A percentile compares a stretch with the other conserved stretches of the same genome.
Conservation (phyloP, 2,113 vertebrate genomes). For the Oreochromis niloticus region DNA sequence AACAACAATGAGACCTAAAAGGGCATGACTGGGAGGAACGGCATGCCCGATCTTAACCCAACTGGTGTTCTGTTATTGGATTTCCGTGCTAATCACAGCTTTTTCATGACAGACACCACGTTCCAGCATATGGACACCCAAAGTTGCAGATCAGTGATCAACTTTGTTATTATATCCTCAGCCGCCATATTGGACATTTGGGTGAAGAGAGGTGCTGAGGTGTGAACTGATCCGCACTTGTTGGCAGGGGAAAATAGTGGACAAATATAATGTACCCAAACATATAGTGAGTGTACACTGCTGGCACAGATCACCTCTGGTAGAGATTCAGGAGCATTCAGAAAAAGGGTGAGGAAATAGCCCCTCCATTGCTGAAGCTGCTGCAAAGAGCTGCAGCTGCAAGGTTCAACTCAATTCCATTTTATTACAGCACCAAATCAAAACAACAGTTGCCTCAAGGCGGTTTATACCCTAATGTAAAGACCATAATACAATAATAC, state of each 20-base stretch:
- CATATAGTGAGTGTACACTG: not conserved
- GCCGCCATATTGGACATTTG: accelerated
- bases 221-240: too few relatives aligned
- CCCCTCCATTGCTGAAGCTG: not conserved
- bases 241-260: not conserved
- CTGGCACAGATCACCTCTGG: not conserved
- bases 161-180: not conserved
- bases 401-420: not conserved
- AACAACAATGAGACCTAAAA: not conserved
- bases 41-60: not conserved
- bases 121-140: not conserved
- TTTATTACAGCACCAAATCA: not conserved
- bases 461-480: not conserved
- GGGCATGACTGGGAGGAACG: not conserved
- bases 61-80: not conserved
- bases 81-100: not conserved
- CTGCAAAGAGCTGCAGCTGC: not conserved
- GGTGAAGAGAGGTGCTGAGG: not conserved
- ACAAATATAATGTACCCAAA: not conserved
- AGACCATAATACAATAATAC: not conserved
- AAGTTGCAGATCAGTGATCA: not conserved
- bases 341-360: not conserved
- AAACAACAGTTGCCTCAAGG: not conserved
- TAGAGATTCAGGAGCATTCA: not conserved
- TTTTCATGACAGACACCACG: not conserved